Percentiles rank a stretch among this genome's conserved stretches.
Conservation (phyloP, 2,113 vertebrate genomes). For the Arothron firmamentum region DNA sequence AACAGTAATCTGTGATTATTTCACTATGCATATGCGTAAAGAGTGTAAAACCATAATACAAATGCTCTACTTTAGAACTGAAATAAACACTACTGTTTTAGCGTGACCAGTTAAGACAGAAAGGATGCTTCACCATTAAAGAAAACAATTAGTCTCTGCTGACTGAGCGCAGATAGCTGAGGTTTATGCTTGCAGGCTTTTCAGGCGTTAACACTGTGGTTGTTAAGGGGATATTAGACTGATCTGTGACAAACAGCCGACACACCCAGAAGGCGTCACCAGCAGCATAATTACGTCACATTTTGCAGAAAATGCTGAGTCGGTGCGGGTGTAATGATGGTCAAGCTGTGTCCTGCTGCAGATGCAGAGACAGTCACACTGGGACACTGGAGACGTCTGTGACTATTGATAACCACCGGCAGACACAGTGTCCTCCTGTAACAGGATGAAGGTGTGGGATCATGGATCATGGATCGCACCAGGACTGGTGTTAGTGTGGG, state of each 20-base stretch:
- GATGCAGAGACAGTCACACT: slow-evolving; percentile 27
- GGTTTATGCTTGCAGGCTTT: slow-evolving; percentile 19
- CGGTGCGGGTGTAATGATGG: slow-evolving; percentile 41
- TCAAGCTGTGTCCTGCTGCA: slow-evolving; percentile 38
- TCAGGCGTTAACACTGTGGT: slow-evolving; percentile 18
- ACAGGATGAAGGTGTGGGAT: slow-evolving; percentile 15
- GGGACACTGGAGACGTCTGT: slow-evolving; percentile 35
- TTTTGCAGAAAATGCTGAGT: slow-evolving; percentile 53
- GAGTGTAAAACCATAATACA: no score
- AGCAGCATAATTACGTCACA: slow-evolving; percentile 54
- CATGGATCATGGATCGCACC: slow-evolving; percentile 1
- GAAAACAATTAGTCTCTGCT: slow-evolving; percentile 25
- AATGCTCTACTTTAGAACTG: no score
- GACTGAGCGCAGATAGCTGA: slow-evolving; percentile 7
- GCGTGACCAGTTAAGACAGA: no score
- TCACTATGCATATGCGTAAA: no score
- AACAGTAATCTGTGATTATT: no score
- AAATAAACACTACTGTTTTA: no score
- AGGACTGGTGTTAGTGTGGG: slow-evolving; percentile 7
- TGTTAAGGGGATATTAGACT: slow-evolving; percentile 13
- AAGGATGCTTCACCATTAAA: slow-evolving; percentile 14
- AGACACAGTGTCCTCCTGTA: neutral
- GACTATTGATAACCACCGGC: slow-evolving; percentile 2
- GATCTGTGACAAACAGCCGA: slow-evolving; percentile 34
- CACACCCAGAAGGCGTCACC: slow-evolving; percentile 36